These are phyloP conservation scores for Lepeophtheirus nordmannii DNA, from an alignment of 2,888 invertebrate species.

Conservation along the genomic window DNA sequence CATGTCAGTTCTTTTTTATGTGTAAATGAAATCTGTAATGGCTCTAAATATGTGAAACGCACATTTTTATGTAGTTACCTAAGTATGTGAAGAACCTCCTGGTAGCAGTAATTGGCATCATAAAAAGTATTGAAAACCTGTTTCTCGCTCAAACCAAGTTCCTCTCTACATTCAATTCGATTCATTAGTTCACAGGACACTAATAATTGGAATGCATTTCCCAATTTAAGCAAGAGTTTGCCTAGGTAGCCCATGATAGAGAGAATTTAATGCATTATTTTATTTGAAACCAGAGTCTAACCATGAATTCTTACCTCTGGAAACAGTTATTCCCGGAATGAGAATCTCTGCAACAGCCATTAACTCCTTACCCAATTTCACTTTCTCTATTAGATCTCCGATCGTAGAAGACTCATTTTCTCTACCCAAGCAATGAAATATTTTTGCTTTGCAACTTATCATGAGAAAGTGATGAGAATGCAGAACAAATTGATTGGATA, in stretches of 20 bases:
- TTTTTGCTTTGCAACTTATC: not conserved
- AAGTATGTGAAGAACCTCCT: slow-evolving; percentile 11
- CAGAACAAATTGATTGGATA: not conserved
- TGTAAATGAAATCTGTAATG: too few relatives aligned
- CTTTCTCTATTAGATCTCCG: not conserved
- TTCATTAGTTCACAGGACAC: slow-evolving; percentile 9
- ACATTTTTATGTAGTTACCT: not conserved
- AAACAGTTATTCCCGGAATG: not conserved
- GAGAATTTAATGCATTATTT: not conserved
- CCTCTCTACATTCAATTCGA: slow-evolving; percentile 9
- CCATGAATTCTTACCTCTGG: not conserved
- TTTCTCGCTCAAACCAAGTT: slow-evolving; percentile 8
- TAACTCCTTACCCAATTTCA: not conserved
- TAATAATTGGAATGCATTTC: slow-evolving; percentile 3
- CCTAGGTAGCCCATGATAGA: not conserved
- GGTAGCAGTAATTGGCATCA: slow-evolving; percentile 8
- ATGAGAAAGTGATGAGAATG: slow-evolving; percentile 13
- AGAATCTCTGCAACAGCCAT: not conserved
- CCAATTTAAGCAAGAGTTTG: slow-evolving; percentile 5
- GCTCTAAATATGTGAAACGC: too few relatives aligned
- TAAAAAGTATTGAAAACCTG: slow-evolving; percentile 1
- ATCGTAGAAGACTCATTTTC: not conserved
- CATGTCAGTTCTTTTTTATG: too few relatives aligned
- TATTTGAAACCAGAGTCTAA: not conserved
- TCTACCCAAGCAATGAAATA: not conserved